Evolutionary conservation across 2,797 vertebrate genomes (phyloP), one percentile per base, ranked within the genome.

Genomic region (Scolopax bukidnonensis): DNA sequence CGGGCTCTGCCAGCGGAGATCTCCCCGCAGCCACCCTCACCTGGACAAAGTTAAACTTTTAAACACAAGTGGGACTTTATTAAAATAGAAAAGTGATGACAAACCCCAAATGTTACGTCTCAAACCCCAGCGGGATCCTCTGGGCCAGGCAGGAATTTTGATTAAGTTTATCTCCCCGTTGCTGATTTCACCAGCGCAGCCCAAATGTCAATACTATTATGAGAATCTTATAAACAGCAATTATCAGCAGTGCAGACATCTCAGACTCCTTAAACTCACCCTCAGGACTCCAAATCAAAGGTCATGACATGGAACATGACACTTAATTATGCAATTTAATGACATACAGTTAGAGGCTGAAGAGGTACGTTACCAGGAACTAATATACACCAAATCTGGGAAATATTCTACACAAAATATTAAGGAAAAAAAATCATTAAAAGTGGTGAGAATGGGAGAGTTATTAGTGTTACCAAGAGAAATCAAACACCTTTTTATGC

Each of bases 31-130:
- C 36, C 48, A 38, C 3, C 0, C 48, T 93, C 93, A 93, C 91
- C 96, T 96, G 90, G 78, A 73, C 48, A 68, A 68, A 80, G 83
- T 28, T 69, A 16, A 87, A 75, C 41, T n/a, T 71, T 50, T 75
- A 93, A 88, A 87, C 75, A 77, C 73, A 91, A 84, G 73, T 57
- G 61, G 87, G 84, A 70, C 67, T 90, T 82, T 11, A 57, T 84
- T 71, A 63, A 96, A 97, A 96, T 95, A 51, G 92, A 57, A 10
- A 97, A 91, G 96, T 89, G 97, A 97, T 96, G 97, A 97, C 96
- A 97, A 95, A 93, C 61, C 48, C 33, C 73, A 96, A 97, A 97
- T 96, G 96, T 94, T 91, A 96, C 1, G 15, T 40, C 92, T 88
- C 38, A 20, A 61, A 69, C 56, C 80, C 30, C 91, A 75, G 65